Evolutionary conservation across 2,888 invertebrate species (phyloP), one percentile per base, ranked within the genome.

Genomic region (Cantharis rufa): DNA sequence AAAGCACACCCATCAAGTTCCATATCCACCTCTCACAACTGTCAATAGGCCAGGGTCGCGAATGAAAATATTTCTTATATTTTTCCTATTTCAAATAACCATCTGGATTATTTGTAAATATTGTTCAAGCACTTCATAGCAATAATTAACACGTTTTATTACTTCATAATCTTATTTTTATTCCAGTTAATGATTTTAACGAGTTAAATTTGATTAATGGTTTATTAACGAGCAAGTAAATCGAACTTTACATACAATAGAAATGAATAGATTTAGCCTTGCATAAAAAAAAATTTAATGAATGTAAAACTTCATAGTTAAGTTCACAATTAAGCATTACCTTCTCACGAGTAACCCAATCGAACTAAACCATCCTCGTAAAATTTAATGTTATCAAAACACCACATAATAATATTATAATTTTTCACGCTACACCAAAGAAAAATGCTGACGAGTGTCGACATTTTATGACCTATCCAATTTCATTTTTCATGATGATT

Each of bases 11-110:
- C 77, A 74, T 74, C 74, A 70, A 72, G 77, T 74, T 74, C 72
- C 62, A 74, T 70, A 74, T 62, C 71, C 78, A 73, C 76, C 78
- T 78, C 78, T 78, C 78, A 78, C 78, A 73, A 66, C 73, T 63
- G 62, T 73, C 74, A 78, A 76, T 78, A 78, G 76, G 78, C 78
- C 75, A 78, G 72, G 76, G 78, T 76, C 75, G 78, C 32, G 73
- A 76, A 71, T 48, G 73, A 70, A 18, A 21, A 66, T 21, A 15
- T 66, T 66, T 66, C 24, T 66, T 66, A n/a, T 7, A 48, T 48
- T 48, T 48, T 48, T 48, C 48, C 48, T 48, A 48, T 48, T 48
- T 48, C n/a, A 48, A 32, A 48, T n/a, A 48, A 48, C 48, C 48
- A 48, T 48, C 48, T 48, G 48, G 7, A n/a, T 48, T 48, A 48